A percentile compares a stretch with the other conserved stretches of the same genome.
Conservation (phyloP, 1,140 invertebrate genomes). For the Hesperophylax magnus region DNA sequence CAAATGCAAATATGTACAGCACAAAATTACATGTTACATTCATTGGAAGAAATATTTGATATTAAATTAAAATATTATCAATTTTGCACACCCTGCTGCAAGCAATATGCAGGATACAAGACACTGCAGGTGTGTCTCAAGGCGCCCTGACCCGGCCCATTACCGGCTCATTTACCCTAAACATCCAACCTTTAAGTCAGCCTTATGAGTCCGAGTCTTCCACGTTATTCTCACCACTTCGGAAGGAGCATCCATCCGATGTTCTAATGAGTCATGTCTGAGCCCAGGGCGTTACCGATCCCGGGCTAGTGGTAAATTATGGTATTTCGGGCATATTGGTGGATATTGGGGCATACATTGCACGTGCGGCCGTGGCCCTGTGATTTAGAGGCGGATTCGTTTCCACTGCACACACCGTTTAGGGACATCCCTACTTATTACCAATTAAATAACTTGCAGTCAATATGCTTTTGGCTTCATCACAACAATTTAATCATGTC, state of each 20-base stretch:
- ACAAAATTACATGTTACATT: not conserved
- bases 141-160: conserved; percentile 37
- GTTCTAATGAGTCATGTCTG: conserved; percentile 4
- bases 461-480: not conserved
- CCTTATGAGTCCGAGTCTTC: not conserved
- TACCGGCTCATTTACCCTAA: conserved; percentile 53
- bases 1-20: too few relatives aligned
- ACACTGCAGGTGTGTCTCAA: conserved; percentile 20
- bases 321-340: conserved; percentile 30
- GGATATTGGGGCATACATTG: conserved; percentile 42
- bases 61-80: not conserved
- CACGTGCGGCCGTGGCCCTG: conserved; percentile 40
- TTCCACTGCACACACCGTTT: conserved; percentile 17
- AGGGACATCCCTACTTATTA: not conserved
- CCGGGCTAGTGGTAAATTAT: not conserved
- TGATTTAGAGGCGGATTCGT: conserved; percentile 31
- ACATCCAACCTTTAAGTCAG: not conserved
- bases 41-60: not conserved
- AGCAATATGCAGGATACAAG: not conserved
- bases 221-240: conserved; percentile 33
- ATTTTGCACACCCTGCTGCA: not conserved
- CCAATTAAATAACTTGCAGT: not conserved
- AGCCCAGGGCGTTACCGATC: not conserved
- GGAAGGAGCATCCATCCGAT: conserved; percentile 4
- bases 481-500: not conserved